Conservation (phyloP, 1,140 invertebrate species). For the Chironomus tepperi region DNA sequence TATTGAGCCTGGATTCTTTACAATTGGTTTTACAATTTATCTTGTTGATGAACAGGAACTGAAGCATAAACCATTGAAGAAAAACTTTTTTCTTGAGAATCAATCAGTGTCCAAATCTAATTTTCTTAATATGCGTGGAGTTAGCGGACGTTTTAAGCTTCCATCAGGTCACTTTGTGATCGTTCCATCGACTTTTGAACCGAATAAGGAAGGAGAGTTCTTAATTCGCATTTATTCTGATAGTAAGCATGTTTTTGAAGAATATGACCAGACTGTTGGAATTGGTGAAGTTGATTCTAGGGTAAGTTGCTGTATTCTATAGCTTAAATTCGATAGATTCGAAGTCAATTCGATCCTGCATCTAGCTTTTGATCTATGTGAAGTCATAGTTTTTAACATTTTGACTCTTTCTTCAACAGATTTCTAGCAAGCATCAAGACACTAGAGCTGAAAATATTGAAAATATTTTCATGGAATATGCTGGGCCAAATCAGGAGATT, state of each 20-base stretch:
- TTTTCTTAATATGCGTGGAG: constrained; percentile 55
- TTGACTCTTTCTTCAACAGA: too few species aligned
- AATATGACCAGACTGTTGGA: too few species aligned
- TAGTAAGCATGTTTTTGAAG: constrained; percentile 13
- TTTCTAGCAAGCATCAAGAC: too few species aligned
- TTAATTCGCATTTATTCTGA: constrained; percentile 56
- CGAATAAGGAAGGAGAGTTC: constrained; percentile 53
- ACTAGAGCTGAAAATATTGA: too few species aligned
- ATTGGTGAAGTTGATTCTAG: too few species aligned
- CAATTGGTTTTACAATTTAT: constrained; percentile 58
- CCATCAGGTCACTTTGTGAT: constrained; percentile 53
- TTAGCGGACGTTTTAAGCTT: constrained; percentile 51
- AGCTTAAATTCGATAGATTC: too few species aligned
- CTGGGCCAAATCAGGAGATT: constrained; percentile 85
- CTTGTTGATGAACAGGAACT: constrained; percentile 39
- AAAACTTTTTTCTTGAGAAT: constrained; percentile 53
- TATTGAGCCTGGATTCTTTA: constrained; percentile 48
- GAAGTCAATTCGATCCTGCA: constrained; percentile 34
- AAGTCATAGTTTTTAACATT: too few species aligned
- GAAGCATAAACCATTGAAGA: constrained; percentile 41
- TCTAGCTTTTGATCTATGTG: too few species aligned
- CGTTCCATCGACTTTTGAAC: constrained; percentile 59
- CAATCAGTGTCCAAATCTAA: constrained; percentile 48
- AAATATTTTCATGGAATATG: constrained; percentile 76
- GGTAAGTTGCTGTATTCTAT: constrained; percentile 38